These are phyloP conservation scores for Luehdorfia chinensis DNA, from an alignment of 1,140 invertebrate genomes.

Conservation along the genomic window DNA sequence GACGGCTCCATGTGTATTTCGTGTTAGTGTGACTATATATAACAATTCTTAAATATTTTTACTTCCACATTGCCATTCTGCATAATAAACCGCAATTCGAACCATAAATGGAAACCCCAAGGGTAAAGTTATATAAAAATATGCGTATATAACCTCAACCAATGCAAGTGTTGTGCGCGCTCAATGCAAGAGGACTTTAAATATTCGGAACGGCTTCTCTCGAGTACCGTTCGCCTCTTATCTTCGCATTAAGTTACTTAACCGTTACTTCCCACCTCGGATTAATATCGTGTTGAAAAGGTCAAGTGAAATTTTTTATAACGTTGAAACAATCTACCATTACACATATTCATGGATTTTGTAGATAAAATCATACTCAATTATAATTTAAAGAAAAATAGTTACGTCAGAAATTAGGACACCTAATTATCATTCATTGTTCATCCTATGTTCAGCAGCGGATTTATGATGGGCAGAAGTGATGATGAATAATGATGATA, in stretches of 20 bases:
- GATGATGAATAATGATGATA: too few relatives aligned
- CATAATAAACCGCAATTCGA: too few relatives aligned
- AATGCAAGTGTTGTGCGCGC: too few relatives aligned
- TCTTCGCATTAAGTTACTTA: conserved; percentile 36
- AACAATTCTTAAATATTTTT: too few relatives aligned
- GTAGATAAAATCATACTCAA: neutral
- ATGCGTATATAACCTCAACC: too few relatives aligned
- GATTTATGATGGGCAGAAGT: too few relatives aligned
- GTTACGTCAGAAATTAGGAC: neutral
- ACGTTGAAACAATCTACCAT: conserved; percentile 4
- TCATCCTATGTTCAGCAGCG: neutral
- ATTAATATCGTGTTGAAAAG: conserved; percentile 27
- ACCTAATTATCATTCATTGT: neutral
- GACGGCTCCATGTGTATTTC: too few relatives aligned
- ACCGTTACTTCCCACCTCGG: conserved; percentile 38
- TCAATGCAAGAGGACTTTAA: conserved; percentile 1
- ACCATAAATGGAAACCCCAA: too few relatives aligned
- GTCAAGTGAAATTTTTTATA: conserved; percentile 13
- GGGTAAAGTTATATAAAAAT: too few relatives aligned
- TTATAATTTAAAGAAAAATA: neutral
- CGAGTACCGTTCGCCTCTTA: conserved; percentile 40
- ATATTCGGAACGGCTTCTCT: conserved; percentile 16
- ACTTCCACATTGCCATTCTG: too few relatives aligned
- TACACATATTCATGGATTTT: neutral
- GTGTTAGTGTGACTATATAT: too few relatives aligned